Conservation (phyloP, 2,888 invertebrate genomes). For the Holacanthella duospinosa region DNA sequence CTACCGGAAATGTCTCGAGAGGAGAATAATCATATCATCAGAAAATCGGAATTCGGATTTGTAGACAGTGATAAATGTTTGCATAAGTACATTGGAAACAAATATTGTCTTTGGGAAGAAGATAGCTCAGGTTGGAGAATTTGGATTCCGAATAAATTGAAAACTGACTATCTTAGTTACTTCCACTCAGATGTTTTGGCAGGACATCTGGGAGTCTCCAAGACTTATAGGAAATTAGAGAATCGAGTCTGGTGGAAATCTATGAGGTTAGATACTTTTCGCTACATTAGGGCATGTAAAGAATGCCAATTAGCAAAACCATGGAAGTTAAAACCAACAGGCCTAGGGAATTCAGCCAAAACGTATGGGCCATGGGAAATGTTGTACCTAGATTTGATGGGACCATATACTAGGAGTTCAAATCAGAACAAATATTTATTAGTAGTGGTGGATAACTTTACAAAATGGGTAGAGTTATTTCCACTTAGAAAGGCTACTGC, state of each 20-base stretch:
- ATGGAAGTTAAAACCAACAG: background rate
- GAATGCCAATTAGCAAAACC: constrained; percentile 18
- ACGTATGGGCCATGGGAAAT: constrained; percentile 15
- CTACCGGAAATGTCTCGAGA: too few relatives aligned
- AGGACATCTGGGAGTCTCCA: too few relatives aligned
- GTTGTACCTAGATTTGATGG: constrained; percentile 22
- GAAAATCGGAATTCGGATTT: too few relatives aligned
- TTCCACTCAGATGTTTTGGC: too few relatives aligned
- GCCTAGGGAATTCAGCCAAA: background rate
- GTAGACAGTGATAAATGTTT: too few relatives aligned
- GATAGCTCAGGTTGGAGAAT: too few relatives aligned
- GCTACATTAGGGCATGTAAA: constrained; percentile 16
- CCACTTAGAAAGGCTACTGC: constrained; percentile 8
- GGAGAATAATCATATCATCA: too few relatives aligned
- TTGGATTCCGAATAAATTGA: too few relatives aligned
- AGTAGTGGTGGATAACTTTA: constrained; percentile 14
- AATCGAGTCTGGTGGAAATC: constrained; percentile 19
- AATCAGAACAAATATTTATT: constrained; percentile 14
- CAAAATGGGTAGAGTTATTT: constrained; percentile 18
- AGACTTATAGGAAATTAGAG: too few relatives aligned
- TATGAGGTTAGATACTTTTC: constrained; percentile 16
- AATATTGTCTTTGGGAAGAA: too few relatives aligned
- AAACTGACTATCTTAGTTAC: too few relatives aligned
- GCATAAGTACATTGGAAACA: too few relatives aligned
- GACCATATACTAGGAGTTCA: constrained; percentile 17